Conservation (phyloP, 1,140 invertebrate genomes). For the Brachionus angularis region DNA sequence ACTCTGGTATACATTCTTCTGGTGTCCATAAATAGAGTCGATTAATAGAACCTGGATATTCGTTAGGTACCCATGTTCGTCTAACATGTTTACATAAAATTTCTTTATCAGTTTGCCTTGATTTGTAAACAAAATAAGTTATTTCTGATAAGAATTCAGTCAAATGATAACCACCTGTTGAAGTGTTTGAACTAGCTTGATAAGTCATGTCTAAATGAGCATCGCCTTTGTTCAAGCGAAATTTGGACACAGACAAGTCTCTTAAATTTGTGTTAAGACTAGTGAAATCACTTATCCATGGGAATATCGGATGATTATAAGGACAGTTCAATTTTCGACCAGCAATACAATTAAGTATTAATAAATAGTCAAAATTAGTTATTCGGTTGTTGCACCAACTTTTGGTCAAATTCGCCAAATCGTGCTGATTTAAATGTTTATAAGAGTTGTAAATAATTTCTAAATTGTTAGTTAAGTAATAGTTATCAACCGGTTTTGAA, state of each 20-base stretch:
- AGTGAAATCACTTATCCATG: slow-evolving; percentile 92
- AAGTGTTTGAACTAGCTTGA: slow-evolving; percentile 54
- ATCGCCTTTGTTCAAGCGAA: slow-evolving; percentile 91
- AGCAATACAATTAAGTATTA: slow-evolving; percentile 70
- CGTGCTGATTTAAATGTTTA: slow-evolving; percentile 5
- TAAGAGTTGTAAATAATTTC: slow-evolving; percentile 8
- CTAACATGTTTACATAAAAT: slow-evolving; percentile 67
- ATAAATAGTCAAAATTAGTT: slow-evolving; percentile 85
- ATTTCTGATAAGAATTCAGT: slow-evolving; percentile 93
- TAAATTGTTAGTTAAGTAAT: background rate
- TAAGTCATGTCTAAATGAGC: slow-evolving; percentile 87
- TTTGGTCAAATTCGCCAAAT: slow-evolving; percentile 47
- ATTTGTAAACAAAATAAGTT: slow-evolving; percentile 93
- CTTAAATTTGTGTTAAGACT: slow-evolving; percentile 72
- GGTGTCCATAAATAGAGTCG: slow-evolving; percentile 85
- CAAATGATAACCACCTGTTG: slow-evolving; percentile 79
- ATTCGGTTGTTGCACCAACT: slow-evolving; percentile 77
- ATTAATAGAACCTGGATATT: slow-evolving; percentile 83
- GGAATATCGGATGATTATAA: slow-evolving; percentile 86
- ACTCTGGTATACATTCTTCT: slow-evolving; percentile 94
- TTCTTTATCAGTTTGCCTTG: slow-evolving; percentile 73
- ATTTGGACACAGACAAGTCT: slow-evolving; percentile 89
- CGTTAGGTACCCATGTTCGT: slow-evolving; percentile 77
- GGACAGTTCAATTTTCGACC: slow-evolving; percentile 74
- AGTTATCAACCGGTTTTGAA: background rate